Base-by-base conservation (phyloP, 1,140 invertebrate genomes). In the Drosophila busckii region DNA sequence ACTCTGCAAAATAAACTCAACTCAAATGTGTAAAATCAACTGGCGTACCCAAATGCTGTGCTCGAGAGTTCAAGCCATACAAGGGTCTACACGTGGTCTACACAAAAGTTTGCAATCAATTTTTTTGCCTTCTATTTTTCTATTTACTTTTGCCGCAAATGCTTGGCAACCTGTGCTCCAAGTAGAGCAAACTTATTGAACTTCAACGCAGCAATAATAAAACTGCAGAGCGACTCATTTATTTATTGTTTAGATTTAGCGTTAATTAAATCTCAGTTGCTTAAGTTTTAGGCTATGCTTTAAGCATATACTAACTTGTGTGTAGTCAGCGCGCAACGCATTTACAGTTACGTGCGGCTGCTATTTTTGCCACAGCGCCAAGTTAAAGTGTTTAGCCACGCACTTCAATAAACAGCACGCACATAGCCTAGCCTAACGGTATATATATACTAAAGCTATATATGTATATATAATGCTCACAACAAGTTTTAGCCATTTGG, bases 11-110 rank as follows among this genome's bases (percentile, higher is more conserved):
- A 80, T 78, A 73, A 78, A 80, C 73, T 82, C 69, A 46, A 82
- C 75, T 80, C 69, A 75, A 69, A 65, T 82, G 75, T 67, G 61
- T 65, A 66, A 82, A 82, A 82, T 82, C 75, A 82, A 82, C 75
- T 44, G 42, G 16, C 49, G 34, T n/a, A 46, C 62, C 62, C 31
- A 48, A 56, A 50, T 41, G 54, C 46, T 15, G n/a, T n/a, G n/a
- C n/a, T n/a, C n/a, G n/a, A n/a, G n/a, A n/a, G n/a, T n/a, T n/a
- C n/a, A n/a, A n/a, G n/a, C n/a, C 10, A 15, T 48, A 42, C 25
- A 25, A n/a, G 8, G 17, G 37, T 5, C 10, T 25, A 35, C 50
- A 76, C 70, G 46, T 70, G 68, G 73, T 42, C 37, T n/a, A n/a
- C 26, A 32, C 44, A 23, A 78, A 80, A 80, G 52, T 80, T 78